These are phyloP conservation scores for Caenorhabditis briggsae DNA, from an alignment of 1,140 invertebrate genomes.

Conservation along the genomic window DNA sequence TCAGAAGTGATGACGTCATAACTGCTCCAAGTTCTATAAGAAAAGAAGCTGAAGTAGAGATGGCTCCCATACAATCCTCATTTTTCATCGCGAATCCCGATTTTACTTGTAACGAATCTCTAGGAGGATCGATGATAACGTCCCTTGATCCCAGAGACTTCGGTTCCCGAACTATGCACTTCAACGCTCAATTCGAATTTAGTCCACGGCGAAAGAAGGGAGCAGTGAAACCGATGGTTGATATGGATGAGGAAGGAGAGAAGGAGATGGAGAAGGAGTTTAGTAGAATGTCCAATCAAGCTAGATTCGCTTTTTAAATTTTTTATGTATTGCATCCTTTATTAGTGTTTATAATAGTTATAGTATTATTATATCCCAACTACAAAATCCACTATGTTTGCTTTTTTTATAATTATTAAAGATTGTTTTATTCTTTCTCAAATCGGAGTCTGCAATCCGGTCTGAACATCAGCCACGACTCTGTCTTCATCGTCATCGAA, in stretches of 20 bases:
- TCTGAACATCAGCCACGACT: conserved; percentile 69
- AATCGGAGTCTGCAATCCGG: conserved; percentile 74
- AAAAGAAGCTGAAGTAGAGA: background rate
- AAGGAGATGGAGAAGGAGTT: background rate
- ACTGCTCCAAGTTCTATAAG: background rate
- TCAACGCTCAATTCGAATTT: background rate
- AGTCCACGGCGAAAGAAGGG: background rate
- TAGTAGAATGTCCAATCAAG: no score
- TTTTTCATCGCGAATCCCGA: no score
- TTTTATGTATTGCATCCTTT: background rate
- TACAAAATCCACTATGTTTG: background rate
- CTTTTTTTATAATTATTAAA: conserved; percentile 16
- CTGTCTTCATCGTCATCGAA: conserved; percentile 62
- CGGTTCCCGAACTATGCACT: background rate
- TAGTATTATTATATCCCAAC: background rate
- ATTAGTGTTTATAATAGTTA: background rate
- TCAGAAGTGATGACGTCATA: background rate
- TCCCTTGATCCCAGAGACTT: no score
- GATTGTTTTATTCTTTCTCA: conserved; percentile 51
- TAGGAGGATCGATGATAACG: no score
- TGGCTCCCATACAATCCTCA: background rate
- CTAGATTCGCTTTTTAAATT: no score
- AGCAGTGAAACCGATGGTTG: background rate
- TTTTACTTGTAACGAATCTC: no score
- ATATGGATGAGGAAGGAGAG: background rate